Base-by-base conservation (phyloP, 2,797 vertebrate genomes). In the Sebastes hubbsi region DNA sequence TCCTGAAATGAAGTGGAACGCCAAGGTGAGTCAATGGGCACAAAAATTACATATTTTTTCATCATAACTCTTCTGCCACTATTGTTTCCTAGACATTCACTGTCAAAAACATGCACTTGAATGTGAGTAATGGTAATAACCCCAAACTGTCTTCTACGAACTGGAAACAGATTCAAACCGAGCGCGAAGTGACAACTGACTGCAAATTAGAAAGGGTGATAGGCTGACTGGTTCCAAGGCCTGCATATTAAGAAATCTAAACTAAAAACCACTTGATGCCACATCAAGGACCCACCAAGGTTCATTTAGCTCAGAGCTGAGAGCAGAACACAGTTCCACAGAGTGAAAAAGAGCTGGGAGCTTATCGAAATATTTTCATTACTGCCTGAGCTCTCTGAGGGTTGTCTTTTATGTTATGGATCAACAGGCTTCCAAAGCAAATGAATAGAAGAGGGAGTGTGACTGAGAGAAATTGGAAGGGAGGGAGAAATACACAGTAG, bases 331-430 rank as follows among this genome's bases (percentile, higher is more conserved):
- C 62, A 56, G 74, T 72, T 80, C 29, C 55, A 34, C 25, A 10
- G 70, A 72, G 63, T 30, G 55, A 75, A 80, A 83, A 79, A 75
- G 65, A 84, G 83, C 75, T 75, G 77, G 24, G 75, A 87, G 78
- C 87, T 90, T 88, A 84, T 86, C 72, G 69, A 59, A 42, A 0
- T 18, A 63, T 86, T 87, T 86, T 82, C 81, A 85, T 91, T 86
- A 78, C 83, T 76, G 79, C 63, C 76, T 78, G 78, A 83, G 80
- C 87, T 88, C 83, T 81, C 86, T 70, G 86, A 87, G 84, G 85
- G 77, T 84, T 87, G 85, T 88, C 89, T 91, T 90, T 89, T 89
- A 92, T 91, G 84, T 91, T 86, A 85, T 80, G 77, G 81, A 92
- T 92, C 87, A 89, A 89, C 89, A 91, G 71, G 79, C 85, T 83